A percentile compares a stretch with the other conserved stretches of the same genome.
These are phyloP conservation scores for Frankliniella intonsa DNA, from an alignment of 2,888 invertebrate genomes.

Conservation along the genomic window DNA sequence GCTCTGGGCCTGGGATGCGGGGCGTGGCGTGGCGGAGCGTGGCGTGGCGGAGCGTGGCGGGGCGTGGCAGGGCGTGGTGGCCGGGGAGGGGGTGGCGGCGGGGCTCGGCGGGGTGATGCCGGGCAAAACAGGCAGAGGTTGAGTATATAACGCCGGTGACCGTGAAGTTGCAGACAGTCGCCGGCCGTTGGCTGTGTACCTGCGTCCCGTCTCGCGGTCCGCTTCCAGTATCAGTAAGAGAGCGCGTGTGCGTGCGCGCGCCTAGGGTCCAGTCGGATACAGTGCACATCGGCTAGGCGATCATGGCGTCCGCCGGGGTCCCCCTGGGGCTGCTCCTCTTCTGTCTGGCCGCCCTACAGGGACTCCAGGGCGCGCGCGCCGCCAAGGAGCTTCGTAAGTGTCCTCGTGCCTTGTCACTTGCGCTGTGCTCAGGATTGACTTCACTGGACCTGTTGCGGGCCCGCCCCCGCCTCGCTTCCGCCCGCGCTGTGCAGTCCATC, in stretches of 20 bases:
- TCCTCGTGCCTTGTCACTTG: neutral
- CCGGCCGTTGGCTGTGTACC: neutral
- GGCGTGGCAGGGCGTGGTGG: neutral
- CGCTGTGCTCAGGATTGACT: neutral
- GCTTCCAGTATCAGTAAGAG: neutral
- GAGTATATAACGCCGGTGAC: constrained; percentile 24
- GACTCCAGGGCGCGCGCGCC: neutral
- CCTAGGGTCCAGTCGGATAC: neutral
- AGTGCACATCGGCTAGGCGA: too few relatives aligned
- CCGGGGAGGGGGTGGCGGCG: neutral
- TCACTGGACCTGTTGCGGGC: neutral
- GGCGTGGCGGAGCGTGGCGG: neutral
- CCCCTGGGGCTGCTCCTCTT: neutral
- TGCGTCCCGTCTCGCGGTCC: neutral
- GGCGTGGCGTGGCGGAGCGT: neutral
- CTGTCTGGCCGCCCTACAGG: neutral
- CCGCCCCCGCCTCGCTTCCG: neutral
- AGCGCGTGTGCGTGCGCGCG: neutral
- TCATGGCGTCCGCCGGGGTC: too few relatives aligned
- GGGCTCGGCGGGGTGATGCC: neutral
- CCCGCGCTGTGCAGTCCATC: neutral
- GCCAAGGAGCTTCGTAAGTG: neutral
- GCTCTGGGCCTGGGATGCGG: neutral
- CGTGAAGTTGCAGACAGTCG: constrained; percentile 17
- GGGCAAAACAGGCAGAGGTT: neutral